Base-by-base conservation (phyloP, 2,113 vertebrate species). In the Turdus rufiventris region DNA sequence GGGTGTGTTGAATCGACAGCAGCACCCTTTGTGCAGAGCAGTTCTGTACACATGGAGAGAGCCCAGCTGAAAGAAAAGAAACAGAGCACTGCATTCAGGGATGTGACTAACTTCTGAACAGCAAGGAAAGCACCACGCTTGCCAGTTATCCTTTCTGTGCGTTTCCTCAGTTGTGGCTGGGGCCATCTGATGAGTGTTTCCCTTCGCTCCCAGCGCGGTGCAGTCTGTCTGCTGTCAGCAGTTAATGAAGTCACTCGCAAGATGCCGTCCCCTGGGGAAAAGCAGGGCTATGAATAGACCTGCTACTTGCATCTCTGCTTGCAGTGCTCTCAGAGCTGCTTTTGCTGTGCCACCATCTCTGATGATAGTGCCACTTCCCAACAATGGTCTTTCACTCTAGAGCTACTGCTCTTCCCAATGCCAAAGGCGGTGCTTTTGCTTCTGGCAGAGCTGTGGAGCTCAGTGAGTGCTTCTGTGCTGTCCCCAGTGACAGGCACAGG, bases 191-290 rank as follows among this genome's bases (percentile, higher is more conserved):
- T 81, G 89, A 78, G 91, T 68, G 80, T 89, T 96, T 94, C 91
- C 93, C 89, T 89, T 93, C 68, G 8, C 91, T 95, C 94, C 57
- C 88, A 42, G 93, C 10, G 2, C 75, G 42, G 85, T 2, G 17
- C 95, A 93, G 92, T 94, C 96, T 97, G 95, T 89, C 92, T 94
- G 96, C 95, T 96, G 94, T 94, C 93, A 94, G 92, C 94, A 92
- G 93, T 62, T 96, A 95, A 95, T 96, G 94, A 95, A 96, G 94
- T 53, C 76, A 9, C 91, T 92, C 2, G 17, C 80, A 75, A 89
- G 96, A 86, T 40, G 6, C 92, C 93, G 53, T 96, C 81, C 95
- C 94, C 89, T 61, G 89, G 95, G 95, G 91, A 95, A 81, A 93
- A 89, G 84, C 61, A 15, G 70, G 74, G 81, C 96, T 94, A 57